phyloP scores from a whole-genome alignment of 2,113 vertebrate species.

The Girardinichthys multiradiatus region DNA sequence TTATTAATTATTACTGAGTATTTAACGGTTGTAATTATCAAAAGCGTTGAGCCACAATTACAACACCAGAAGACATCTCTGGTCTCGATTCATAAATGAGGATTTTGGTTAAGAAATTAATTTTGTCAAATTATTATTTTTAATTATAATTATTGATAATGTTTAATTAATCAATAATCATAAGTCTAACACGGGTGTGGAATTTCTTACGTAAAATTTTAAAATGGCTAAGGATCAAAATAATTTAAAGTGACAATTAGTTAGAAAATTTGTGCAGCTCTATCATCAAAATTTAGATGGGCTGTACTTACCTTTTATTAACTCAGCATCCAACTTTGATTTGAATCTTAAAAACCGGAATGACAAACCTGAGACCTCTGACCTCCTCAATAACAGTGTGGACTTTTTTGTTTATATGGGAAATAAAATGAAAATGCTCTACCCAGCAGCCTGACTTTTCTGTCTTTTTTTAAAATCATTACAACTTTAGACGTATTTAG shows the following conservation, averaged over 20 bases:
- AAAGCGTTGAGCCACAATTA: too few species aligned
- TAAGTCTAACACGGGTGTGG: too few species aligned
- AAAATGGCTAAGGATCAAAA: conserved; percentile 24
- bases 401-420: not conserved
- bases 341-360: not conserved
- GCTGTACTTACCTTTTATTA: not conserved
- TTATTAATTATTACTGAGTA: too few species aligned
- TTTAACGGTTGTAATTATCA: too few species aligned
- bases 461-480: too few species aligned
- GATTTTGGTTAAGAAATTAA: too few species aligned
- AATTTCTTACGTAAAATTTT: conserved; percentile 6
- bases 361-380: not conserved
- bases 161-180: too few species aligned
- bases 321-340: not conserved
- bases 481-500: too few species aligned
- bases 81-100: too few species aligned
- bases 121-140: too few species aligned
- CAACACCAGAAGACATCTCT: too few species aligned
- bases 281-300: not conserved
- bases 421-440: not conserved
- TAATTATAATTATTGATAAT: too few species aligned
- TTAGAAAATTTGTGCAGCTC: not conserved
- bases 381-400: not conserved
- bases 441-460: not conserved
- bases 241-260: not conserved